Evolutionary conservation across 1,140 invertebrate species (phyloP), one percentile per base, ranked within the genome.

Genomic region (Yoshiicerus persimilis): DNA sequence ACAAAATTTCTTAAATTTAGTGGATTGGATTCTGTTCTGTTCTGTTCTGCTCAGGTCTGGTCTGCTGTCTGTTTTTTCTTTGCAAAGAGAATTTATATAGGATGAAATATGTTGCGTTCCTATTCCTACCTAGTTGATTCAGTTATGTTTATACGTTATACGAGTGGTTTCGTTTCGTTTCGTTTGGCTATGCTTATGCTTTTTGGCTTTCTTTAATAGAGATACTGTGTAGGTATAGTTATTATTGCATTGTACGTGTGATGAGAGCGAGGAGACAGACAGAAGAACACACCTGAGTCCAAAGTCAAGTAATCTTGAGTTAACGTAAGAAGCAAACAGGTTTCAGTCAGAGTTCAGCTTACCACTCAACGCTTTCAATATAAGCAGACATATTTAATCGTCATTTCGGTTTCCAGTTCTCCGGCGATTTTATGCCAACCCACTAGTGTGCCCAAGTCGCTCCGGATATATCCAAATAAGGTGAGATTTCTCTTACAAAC

Each of bases 291-390:
- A 80, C 75, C 75, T 80, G 32, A 80, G 75, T 80, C 75, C 66
- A 75, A 80, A 80, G 75, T 80, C 75, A 80, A 80, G 32, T 38
- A 20, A n/a, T 23, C 13, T 38, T 36, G 27, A 25, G 30, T 80
- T n/a, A n/a, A n/a, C 30, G 38, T n/a, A 80, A 80, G 75, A 80
- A 80, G 75, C 75, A 80, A 80, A 80, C 75, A 80, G 75, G 75
- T 80, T 80, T 80, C 75, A 80, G 75, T 80, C 75, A 80, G 75
- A 80, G 75, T 80, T 80, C 75, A 80, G 75, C 75, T 25, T n/a
- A 80, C 20, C 56, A 30, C 23, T 30, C 16, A 80, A 36, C 30
- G 66, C 66, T 70, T 70, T 70, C 30, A 25, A 11, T 16, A 23
- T 70, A n/a, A 80, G 75, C 75, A 80, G 75, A 80, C 75, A 80